A percentile compares a stretch with the other conserved stretches of the same genome.
These are phyloP conservation scores for Meriones psammophilus DNA, from an alignment of 2,797 vertebrate species.

Conservation along the genomic window DNA sequence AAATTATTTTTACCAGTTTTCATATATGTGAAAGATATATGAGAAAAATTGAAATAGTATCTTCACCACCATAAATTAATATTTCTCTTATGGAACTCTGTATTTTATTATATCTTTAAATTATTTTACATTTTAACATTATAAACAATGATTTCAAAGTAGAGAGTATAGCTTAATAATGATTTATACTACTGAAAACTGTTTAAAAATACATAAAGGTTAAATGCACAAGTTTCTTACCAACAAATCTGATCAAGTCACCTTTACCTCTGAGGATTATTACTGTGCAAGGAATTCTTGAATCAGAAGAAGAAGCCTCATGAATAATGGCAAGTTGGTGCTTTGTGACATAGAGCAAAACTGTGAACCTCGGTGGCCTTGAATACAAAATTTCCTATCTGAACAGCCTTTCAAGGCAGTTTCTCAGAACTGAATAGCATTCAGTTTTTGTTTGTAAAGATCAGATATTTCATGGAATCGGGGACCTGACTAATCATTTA, in stretches of 20 bases:
- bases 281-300: slow-evolving; percentile 36
- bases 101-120: slow-evolving; percentile 3
- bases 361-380: slow-evolving; percentile 12
- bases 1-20: not conserved
- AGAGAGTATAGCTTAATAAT: slow-evolving; percentile 34
- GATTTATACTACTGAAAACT: slow-evolving; percentile 1
- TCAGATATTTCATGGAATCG: slow-evolving; percentile 61
- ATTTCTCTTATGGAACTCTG: not conserved
- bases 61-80: not conserved
- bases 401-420: not conserved
- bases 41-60: not conserved
- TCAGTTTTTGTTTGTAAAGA: not conserved
- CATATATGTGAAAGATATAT: not conserved
- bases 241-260: slow-evolving; percentile 24
- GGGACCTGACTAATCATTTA: slow-evolving; percentile 57
- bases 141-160: not conserved
- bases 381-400: slow-evolving; percentile 48
- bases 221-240: not conserved
- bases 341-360: slow-evolving; percentile 31
- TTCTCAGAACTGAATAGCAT: slow-evolving; percentile 14
- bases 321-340: slow-evolving; percentile 48
- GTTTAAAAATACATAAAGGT: slow-evolving; percentile 9
- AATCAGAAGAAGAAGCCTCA: slow-evolving; percentile 55
- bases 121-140: not conserved
- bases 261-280: not conserved